Evolutionary conservation across 2,888 invertebrate species (phyloP).

Genomic region (Odiellus spinosus): DNA sequence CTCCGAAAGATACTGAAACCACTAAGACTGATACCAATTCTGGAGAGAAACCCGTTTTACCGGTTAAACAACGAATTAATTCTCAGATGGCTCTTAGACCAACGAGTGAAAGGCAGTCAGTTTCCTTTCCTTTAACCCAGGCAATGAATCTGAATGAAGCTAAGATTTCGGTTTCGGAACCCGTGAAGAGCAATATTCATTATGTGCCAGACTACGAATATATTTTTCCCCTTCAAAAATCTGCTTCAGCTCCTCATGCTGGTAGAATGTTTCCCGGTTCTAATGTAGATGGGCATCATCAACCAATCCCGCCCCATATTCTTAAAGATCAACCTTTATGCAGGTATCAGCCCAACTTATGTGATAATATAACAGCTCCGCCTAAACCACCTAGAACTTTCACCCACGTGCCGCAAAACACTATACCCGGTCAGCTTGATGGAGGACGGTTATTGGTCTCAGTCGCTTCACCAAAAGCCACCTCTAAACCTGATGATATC

Average conservation of each 20-base stretch:
- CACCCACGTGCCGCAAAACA: constrained; percentile 6
- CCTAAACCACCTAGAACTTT: constrained; percentile 17
- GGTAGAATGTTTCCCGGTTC: too few relatives aligned
- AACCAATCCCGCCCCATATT: too few relatives aligned
- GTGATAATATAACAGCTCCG: constrained; percentile 6
- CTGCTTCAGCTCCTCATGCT: not conserved
- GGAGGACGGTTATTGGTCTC: constrained; percentile 15
- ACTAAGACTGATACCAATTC: constrained; percentile 1
- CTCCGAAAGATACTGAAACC: too few relatives aligned
- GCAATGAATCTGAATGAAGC: not conserved
- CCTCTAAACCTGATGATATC: constrained; percentile 2
- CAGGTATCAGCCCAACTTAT: too few relatives aligned
- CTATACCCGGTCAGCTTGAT: constrained; percentile 1
- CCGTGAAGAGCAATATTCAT: constrained; percentile 1
- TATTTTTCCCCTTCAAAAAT: not conserved
- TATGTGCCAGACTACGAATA: not conserved
- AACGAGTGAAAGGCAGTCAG: constrained; percentile 1
- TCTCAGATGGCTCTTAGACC: too few relatives aligned
- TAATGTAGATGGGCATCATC: too few relatives aligned
- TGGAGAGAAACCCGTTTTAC: constrained; percentile 9
- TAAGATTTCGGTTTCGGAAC: constrained; percentile 5
- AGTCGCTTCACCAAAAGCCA: constrained; percentile 16
- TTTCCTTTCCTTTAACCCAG: constrained; percentile 1
- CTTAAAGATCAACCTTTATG: too few relatives aligned
- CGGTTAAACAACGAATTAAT: constrained; percentile 9